Conservation (phyloP, 2,888 invertebrate genomes). For the Sesamia inferens region DNA sequence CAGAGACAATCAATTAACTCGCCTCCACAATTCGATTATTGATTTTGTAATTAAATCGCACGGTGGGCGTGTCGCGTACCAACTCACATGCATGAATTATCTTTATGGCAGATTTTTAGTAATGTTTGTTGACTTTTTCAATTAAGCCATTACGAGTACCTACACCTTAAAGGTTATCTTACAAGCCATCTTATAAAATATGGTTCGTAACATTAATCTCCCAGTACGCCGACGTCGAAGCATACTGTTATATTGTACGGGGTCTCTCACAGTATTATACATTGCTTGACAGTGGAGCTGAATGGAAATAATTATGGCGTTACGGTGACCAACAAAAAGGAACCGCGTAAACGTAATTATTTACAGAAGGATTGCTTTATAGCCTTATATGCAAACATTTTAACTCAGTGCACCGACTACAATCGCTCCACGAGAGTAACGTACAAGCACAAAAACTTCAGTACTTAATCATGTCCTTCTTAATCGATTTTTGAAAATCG, state of each 20-base stretch:
- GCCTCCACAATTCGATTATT: slow-evolving; percentile 86
- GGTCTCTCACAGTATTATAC: slow-evolving; percentile 71
- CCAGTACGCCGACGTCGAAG: slow-evolving; percentile 48
- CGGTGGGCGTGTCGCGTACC: slow-evolving; percentile 77
- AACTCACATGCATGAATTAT: slow-evolving; percentile 71
- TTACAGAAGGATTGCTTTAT: slow-evolving; percentile 84
- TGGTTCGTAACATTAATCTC: slow-evolving; percentile 61
- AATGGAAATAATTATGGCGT: slow-evolving; percentile 80
- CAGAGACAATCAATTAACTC: slow-evolving; percentile 84
- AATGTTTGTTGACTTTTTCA: slow-evolving; percentile 77
- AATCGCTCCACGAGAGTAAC: slow-evolving; percentile 68
- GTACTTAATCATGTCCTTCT: slow-evolving; percentile 85
- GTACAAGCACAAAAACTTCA: slow-evolving; percentile 73
- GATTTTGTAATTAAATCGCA: slow-evolving; percentile 88
- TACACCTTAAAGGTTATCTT: slow-evolving; percentile 59
- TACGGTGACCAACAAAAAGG: slow-evolving; percentile 77
- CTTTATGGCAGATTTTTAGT: slow-evolving; percentile 71
- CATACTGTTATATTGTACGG: slow-evolving; percentile 60
- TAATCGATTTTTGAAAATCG: slow-evolving; percentile 87
- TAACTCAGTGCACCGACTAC: slow-evolving; percentile 73
- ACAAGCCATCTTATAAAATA: slow-evolving; percentile 58
- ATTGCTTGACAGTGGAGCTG: slow-evolving; percentile 70
- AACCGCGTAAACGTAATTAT: slow-evolving; percentile 81
- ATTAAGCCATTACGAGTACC: slow-evolving; percentile 73
- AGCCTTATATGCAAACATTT: slow-evolving; percentile 83